These are phyloP conservation scores for Ceratina japonica DNA, from an alignment of 1,140 invertebrate genomes.

Conservation along the genomic window DNA sequence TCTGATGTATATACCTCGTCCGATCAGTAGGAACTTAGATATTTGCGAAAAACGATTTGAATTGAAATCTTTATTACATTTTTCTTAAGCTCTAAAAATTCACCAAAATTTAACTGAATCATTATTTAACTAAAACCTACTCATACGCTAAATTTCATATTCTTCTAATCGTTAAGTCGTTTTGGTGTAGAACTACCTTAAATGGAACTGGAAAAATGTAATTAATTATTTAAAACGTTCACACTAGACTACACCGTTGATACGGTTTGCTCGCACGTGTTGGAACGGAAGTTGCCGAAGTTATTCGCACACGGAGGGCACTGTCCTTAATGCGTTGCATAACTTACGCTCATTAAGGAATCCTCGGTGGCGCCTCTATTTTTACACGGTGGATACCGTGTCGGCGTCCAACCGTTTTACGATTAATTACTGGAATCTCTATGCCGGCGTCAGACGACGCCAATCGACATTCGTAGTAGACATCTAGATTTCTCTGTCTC, in stretches of 20 bases:
- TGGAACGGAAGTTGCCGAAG: constrained; percentile 22
- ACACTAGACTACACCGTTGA: constrained; percentile 12
- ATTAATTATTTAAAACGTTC: too few species aligned
- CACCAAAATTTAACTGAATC: too few species aligned
- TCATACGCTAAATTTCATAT: too few species aligned
- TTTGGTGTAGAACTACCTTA: too few species aligned
- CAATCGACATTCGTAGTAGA: constrained; percentile 25
- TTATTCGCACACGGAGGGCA: constrained; percentile 49
- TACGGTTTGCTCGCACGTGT: background rate
- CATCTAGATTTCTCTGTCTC: constrained; percentile 25
- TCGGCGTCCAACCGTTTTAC: constrained; percentile 44
- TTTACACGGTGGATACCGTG: constrained; percentile 28
- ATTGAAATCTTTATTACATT: too few species aligned
- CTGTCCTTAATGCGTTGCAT: constrained; percentile 55
- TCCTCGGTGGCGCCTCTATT: constrained; percentile 55
- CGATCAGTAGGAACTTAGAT: too few species aligned
- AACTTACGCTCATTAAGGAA: constrained; percentile 46
- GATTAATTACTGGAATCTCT: constrained; percentile 50
- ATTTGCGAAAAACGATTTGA: too few species aligned
- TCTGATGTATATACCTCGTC: too few species aligned
- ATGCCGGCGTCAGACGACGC: background rate
- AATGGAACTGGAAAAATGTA: too few species aligned
- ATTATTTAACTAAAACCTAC: too few species aligned
- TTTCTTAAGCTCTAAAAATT: too few species aligned
- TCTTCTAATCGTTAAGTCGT: too few species aligned